phyloP scores from a whole-genome alignment of 2,888 invertebrate genomes.

The Pseudoips prasinana region DNA sequence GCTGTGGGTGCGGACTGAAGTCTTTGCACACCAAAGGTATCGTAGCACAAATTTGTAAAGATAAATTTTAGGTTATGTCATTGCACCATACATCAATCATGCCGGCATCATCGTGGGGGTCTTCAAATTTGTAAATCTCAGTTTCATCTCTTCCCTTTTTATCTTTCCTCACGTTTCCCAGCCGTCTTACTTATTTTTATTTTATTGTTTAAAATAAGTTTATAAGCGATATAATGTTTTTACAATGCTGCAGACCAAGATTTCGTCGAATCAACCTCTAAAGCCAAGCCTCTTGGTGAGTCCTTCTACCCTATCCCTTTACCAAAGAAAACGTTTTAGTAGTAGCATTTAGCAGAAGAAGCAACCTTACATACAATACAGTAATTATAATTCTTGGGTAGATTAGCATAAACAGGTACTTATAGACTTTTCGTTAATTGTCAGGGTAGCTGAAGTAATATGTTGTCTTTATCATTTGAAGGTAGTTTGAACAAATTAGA shows the following conservation, averaged over 20 bases:
- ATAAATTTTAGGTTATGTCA: conserved; percentile 62
- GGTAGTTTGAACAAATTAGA: no score
- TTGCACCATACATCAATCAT: conserved; percentile 55
- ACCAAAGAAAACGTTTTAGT: no score
- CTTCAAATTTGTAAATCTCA: no score
- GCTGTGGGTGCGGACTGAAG: conserved; percentile 85
- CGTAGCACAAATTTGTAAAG: neutral
- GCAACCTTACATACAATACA: no score
- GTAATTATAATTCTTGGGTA: no score
- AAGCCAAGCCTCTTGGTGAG: conserved; percentile 61
- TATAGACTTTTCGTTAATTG: no score
- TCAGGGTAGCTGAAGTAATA: no score
- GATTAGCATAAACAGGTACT: no score
- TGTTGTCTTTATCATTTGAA: no score
- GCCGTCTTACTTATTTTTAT: neutral
- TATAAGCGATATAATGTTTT: conserved; percentile 5
- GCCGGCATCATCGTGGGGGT: neutral
- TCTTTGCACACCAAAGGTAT: conserved; percentile 88
- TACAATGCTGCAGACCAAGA: conserved; percentile 41
- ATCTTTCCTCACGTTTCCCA: neutral
- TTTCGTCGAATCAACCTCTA: conserved; percentile 35
- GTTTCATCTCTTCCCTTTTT: no score
- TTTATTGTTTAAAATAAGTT: neutral
- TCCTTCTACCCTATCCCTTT: conserved; percentile 35
- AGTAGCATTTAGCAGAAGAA: no score